Evolutionary conservation across 2,797 vertebrate species (phyloP).

Genomic region (Coendou prehensilis): DNA sequence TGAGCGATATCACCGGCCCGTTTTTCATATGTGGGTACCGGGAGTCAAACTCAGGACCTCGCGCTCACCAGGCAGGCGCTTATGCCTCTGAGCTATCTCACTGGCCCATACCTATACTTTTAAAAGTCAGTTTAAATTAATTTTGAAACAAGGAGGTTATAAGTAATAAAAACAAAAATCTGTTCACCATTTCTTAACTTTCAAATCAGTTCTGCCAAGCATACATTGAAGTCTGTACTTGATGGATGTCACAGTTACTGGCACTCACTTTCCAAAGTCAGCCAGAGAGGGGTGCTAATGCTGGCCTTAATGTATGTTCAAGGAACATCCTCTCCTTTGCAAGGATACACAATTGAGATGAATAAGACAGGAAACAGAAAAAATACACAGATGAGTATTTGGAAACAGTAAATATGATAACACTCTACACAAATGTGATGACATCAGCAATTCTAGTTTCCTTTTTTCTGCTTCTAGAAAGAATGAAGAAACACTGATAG

Average conservation of each 20-base stretch:
- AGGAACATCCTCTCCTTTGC: neutral
- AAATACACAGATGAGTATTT: conserved; percentile 45
- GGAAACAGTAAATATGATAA: conserved; percentile 33
- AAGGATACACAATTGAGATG: neutral
- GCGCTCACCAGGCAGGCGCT: no score
- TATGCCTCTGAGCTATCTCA: no score
- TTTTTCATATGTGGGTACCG: no score
- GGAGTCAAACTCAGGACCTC: no score
- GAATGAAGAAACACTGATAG: neutral
- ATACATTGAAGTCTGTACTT: neutral
- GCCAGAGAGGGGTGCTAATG: neutral
- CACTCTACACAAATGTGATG: neutral
- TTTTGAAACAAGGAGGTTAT: conserved; percentile 26
- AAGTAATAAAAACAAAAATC: conserved; percentile 51
- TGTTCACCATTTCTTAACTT: conserved; percentile 23
- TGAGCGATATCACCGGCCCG: no score
- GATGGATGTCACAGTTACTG: neutral
- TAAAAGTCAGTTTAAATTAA: conserved; percentile 43
- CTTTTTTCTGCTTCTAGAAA: neutral
- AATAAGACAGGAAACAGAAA: neutral
- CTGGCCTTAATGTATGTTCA: neutral
- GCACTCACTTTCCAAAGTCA: neutral
- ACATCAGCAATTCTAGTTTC: neutral
- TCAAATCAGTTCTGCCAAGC: conserved; percentile 25
- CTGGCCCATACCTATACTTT: neutral